Percentiles rank a stretch among this genome's conserved stretches.
Conservation (phyloP, 2,113 vertebrate species). For the Nymphicus hollandicus region DNA sequence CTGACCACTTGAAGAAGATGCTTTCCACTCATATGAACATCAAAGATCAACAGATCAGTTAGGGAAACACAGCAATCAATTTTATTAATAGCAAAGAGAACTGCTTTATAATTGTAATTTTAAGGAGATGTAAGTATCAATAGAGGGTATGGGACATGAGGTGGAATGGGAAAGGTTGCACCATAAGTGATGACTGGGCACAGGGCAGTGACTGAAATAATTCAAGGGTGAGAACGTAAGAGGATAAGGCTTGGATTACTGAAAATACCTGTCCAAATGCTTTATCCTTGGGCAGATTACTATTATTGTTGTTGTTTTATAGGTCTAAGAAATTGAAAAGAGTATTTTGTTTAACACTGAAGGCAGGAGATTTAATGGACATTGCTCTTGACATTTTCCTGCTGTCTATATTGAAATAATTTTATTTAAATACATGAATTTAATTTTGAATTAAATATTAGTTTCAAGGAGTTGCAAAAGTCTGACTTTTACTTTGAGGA, state of each 20-base stretch:
- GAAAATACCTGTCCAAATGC: background rate
- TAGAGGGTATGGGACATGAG: accelerated
- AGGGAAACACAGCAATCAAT: background rate
- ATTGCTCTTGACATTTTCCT: background rate
- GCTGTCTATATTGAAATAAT: background rate
- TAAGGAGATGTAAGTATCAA: background rate
- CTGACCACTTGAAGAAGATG: background rate
- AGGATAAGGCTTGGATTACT: background rate
- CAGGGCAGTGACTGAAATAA: background rate
- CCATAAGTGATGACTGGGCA: background rate
- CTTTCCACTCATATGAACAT: background rate
- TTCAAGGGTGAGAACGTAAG: background rate
- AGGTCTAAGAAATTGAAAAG: background rate
- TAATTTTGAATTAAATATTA: background rate
- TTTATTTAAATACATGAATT: background rate
- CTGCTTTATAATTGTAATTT: background rate
- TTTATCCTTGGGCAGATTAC: background rate
- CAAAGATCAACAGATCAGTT: background rate
- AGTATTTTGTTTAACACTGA: background rate
- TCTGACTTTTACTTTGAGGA: background rate
- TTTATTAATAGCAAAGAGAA: background rate
- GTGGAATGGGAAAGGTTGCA: background rate
- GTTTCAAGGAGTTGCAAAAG: background rate
- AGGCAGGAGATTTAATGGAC: background rate
- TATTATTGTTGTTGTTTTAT: background rate